Evolutionary conservation across 1,140 invertebrate species (phyloP), one percentile per base, ranked within the genome.

Genomic region (Akabosia matsudoensis): DNA sequence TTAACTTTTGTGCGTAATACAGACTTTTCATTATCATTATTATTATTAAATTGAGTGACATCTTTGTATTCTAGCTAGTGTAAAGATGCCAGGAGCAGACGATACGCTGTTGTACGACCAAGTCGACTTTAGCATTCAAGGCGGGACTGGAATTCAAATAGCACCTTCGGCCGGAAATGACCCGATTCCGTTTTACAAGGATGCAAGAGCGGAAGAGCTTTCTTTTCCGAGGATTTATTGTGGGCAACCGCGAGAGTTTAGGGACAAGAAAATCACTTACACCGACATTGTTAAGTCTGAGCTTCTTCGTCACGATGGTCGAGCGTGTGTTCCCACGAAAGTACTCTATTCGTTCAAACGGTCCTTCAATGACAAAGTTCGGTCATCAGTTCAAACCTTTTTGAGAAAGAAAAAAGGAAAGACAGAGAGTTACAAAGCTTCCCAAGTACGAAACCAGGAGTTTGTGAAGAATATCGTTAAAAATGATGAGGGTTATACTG

Each of bases 141-240:
- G 37, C 7, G 18, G 7, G 14, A 3, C 14, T 67, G 61, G 70
- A 10, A 72, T 72, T 3, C 1, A 26, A 56, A 76, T 76, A 28
- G 75, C 75, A 2, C 77, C 74, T 26, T 74, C 16, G 1, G 77
- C 75, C 45, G 77, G 77, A 72, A 72, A 45, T 34, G 34, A 13
- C n/a, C 77, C 74, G 51, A 61, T 78, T 1, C 67, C 67, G 0
- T 18, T 78, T 1, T 24, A 22, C n/a, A 37, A 2, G 22, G 77
- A 78, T 64, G n/a, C 1, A 22, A 0, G 82, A 81, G 82, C 79
- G 26, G 80, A 82, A 76, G 77, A 80, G 73, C 56, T 83, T 52
- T 80, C 80, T 4, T 83, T 83, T 79, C 82, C 81, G 24, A 70
- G 72, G 24, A 83, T 83, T 73, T 83, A 82, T 64, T 74, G 72